A percentile compares a stretch with the other conserved stretches of the same genome.
Evolutionary conservation across 1,140 invertebrate genomes (phyloP).

Genomic region (Apis cerana): DNA sequence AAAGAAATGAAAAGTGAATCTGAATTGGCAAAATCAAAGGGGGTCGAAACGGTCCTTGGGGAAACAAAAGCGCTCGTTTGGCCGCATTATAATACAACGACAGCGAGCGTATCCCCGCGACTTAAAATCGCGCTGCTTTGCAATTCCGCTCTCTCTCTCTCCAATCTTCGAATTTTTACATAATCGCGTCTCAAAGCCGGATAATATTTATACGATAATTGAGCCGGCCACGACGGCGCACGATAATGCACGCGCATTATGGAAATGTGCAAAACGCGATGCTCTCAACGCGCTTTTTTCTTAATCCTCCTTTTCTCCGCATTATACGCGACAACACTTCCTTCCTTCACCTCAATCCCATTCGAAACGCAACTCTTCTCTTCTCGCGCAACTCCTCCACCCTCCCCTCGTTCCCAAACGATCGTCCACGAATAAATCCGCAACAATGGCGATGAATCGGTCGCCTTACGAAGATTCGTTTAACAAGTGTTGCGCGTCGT

Average conservation of each 20-base stretch:
- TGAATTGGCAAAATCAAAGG: neutral
- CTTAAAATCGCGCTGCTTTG: constrained; percentile 60
- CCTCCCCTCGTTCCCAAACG: too few relatives aligned
- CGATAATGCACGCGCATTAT: constrained; percentile 64
- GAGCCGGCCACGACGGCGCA: constrained; percentile 28
- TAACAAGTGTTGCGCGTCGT: constrained; percentile 24
- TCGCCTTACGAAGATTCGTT: constrained; percentile 25
- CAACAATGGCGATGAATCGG: constrained; percentile 26
- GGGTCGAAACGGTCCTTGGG: constrained; percentile 70
- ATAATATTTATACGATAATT: constrained; percentile 63
- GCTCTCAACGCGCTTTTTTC: neutral
- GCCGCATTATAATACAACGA: constrained; percentile 69
- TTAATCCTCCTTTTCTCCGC: neutral
- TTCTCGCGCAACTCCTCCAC: too few relatives aligned
- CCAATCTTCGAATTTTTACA: constrained; percentile 55
- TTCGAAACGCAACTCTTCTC: too few relatives aligned
- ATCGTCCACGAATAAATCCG: too few relatives aligned
- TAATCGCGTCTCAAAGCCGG: constrained; percentile 66
- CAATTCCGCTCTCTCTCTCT: constrained; percentile 51
- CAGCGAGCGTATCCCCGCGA: constrained; percentile 48
- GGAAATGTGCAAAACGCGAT: constrained; percentile 41
- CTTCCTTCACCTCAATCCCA: too few relatives aligned
- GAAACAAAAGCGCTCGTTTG: constrained; percentile 76
- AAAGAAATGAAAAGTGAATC: neutral
- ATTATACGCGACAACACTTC: neutral